Percentiles rank a stretch among this genome's conserved stretches.
Evolutionary conservation across 2,888 invertebrate genomes (phyloP).

Genomic region (Dryococelus australis): DNA sequence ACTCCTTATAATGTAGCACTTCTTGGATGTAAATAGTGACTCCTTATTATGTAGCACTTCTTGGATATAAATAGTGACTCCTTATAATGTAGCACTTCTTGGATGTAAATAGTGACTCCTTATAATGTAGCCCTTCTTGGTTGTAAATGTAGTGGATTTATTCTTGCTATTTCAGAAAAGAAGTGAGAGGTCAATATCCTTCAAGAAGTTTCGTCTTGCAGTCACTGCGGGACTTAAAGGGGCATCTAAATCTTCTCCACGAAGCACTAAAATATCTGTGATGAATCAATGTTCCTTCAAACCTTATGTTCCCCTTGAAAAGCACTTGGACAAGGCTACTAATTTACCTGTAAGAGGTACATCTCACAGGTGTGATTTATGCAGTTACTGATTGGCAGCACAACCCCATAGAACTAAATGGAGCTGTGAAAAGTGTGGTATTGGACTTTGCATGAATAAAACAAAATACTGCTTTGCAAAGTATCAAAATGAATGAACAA

Average conservation of each 20-base stretch:
- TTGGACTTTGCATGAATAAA: slow-evolving; percentile 45
- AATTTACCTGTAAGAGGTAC: slow-evolving; percentile 46
- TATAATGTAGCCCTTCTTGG: slow-evolving; percentile 50
- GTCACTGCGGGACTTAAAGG: slow-evolving; percentile 42
- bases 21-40: no score
- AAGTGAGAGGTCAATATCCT: slow-evolving; percentile 35
- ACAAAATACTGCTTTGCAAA: slow-evolving; percentile 41
- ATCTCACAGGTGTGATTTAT: slow-evolving; percentile 44
- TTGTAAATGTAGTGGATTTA: slow-evolving; percentile 47
- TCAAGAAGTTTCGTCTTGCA: slow-evolving; percentile 29
- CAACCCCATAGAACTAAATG: slow-evolving; percentile 44
- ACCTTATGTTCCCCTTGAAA: slow-evolving; percentile 39
- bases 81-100: no score
- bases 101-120: slow-evolving; percentile 54
- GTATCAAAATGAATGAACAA: slow-evolving; percentile 19
- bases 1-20: no score
- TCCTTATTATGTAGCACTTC: no score
- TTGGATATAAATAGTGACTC: no score
- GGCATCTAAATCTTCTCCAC: background rate
- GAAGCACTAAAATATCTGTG: no score
- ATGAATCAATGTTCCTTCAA: background rate
- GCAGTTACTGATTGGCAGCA: slow-evolving; percentile 45
- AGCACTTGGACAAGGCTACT: slow-evolving; percentile 42
- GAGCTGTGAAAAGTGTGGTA: no score
- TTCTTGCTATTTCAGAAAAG: background rate